phyloP scores from a whole-genome alignment of 2,113 vertebrate genomes.

The Malurus alboscapulatus region DNA sequence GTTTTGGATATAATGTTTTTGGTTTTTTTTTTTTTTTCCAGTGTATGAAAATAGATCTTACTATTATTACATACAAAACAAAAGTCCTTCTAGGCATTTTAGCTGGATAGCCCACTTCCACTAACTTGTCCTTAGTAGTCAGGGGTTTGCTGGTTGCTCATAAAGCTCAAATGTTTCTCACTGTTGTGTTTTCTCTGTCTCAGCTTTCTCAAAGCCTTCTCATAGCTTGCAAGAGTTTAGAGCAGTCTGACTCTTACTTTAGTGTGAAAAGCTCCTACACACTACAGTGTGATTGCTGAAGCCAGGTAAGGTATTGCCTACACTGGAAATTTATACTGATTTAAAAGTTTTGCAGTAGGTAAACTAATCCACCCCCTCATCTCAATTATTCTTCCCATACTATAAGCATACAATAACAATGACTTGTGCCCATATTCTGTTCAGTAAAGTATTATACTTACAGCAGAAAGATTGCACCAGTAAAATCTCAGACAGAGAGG shows the following conservation, averaged over 20 bases:
- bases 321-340: neutral
- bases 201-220: neutral
- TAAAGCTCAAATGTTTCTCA: neutral
- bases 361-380: neutral
- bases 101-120: neutral
- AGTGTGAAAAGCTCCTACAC: neutral
- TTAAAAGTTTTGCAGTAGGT: neutral
- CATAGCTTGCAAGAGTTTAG: neutral
- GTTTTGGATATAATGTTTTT: neutral
- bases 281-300: neutral
- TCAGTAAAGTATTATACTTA: neutral
- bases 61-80: neutral
- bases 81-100: neutral
- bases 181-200: neutral
- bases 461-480: neutral
- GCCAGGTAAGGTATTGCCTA: neutral
- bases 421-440: neutral
- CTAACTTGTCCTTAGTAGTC: neutral
- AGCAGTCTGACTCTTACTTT: neutral
- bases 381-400: neutral
- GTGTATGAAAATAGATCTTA: neutral
- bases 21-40: neutral
- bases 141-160: neutral
- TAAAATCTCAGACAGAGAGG: neutral
- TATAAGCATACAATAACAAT: neutral